Evolutionary conservation across 2,113 vertebrate species (phyloP).

Genomic region (Amazona vittata): DNA sequence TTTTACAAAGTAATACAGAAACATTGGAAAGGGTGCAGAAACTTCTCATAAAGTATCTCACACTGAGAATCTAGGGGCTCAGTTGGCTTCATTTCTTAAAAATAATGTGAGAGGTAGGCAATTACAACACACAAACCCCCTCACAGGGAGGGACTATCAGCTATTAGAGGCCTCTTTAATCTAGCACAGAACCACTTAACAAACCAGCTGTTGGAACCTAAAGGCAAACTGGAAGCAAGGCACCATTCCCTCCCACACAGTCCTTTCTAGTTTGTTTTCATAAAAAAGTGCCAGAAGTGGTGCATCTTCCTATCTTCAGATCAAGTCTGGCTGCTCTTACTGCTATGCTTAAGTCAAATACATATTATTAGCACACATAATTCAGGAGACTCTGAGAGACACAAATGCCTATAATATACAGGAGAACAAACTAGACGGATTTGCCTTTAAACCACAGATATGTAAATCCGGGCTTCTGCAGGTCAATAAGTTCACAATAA

Average conservation of each 20-base stretch:
- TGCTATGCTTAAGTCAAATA: neutral
- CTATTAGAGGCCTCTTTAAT: slow-evolving; percentile 19
- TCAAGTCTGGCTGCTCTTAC: neutral
- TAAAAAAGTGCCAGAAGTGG: slow-evolving; percentile 4
- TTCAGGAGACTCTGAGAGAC: neutral
- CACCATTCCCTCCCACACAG: neutral
- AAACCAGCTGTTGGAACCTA: slow-evolving; percentile 18
- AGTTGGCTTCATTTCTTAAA: neutral
- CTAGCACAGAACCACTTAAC: slow-evolving; percentile 15
- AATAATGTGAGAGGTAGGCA: neutral
- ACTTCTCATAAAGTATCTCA: neutral
- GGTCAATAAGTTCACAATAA: neutral
- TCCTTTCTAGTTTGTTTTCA: neutral
- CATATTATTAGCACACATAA: neutral
- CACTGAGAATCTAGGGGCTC: neutral
- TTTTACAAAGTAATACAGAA: neutral
- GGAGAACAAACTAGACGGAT: neutral
- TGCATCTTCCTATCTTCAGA: neutral
- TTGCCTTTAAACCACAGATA: neutral
- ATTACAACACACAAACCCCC: neutral
- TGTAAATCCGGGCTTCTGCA: neutral
- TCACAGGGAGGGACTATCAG: neutral
- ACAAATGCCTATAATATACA: neutral
- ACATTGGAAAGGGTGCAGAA: neutral
- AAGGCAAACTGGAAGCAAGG: slow-evolving; percentile 13